Evolutionary conservation across 2,797 vertebrate genomes (phyloP).

Genomic region (Rallus crepitans): DNA sequence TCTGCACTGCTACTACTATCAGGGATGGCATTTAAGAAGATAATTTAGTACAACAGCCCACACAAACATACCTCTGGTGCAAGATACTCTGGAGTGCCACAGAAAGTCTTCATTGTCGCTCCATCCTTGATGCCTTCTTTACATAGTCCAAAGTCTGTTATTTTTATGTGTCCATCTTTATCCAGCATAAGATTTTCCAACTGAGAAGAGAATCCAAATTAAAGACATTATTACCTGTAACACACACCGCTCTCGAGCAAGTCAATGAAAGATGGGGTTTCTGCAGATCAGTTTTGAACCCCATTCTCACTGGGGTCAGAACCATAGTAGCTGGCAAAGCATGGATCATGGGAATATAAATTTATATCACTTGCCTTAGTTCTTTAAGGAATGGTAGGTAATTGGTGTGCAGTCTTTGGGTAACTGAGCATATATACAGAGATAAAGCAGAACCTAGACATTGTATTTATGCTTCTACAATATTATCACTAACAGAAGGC

Average conservation of each 20-base stretch:
- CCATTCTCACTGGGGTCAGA: not conserved
- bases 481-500: not conserved
- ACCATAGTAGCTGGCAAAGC: not conserved
- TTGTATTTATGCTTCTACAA: not conserved
- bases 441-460: not conserved
- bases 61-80: conserved; percentile 89
- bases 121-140: conserved; percentile 98
- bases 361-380: not conserved
- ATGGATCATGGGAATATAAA: not conserved
- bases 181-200: conserved; percentile 99
- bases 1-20: not conserved
- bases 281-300: not conserved
- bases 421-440: not conserved
- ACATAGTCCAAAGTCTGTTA: conserved; percentile 97
- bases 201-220: conserved; percentile 73
- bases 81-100: conserved; percentile 96
- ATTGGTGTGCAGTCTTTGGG: not conserved
- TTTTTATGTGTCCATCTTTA: conserved; percentile 98
- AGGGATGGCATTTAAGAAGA: not conserved
- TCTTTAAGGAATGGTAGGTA: not conserved
- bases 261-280: not conserved
- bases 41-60: not conserved
- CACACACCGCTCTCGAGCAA: not conserved
- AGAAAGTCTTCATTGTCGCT: conserved; percentile 98
- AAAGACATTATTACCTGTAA: not conserved